These are phyloP conservation scores for Helicorthomorpha holstii DNA, from an alignment of 1,140 invertebrate species.

Conservation along the genomic window DNA sequence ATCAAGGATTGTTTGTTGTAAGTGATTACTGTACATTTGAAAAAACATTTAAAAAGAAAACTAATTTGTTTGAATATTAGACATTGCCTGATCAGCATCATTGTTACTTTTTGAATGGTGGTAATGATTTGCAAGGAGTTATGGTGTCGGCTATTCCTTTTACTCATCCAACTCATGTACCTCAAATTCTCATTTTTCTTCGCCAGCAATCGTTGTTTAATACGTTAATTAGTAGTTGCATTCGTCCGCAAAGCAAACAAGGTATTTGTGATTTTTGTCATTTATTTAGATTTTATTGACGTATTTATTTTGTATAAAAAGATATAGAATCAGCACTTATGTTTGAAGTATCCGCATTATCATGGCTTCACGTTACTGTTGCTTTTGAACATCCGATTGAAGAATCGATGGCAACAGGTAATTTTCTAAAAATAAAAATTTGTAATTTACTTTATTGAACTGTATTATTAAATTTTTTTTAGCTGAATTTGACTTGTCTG, in stretches of 20 bases:
- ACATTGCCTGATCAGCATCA: constrained; percentile 80
- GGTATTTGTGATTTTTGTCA: constrained; percentile 27
- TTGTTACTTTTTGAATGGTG: constrained; percentile 75
- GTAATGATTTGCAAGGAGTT: constrained; percentile 48
- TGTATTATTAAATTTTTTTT: constrained; percentile 12
- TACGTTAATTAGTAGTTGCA: constrained; percentile 66
- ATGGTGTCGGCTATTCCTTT: constrained; percentile 71
- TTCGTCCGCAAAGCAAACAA: constrained; percentile 50
- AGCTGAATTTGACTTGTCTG: constrained; percentile 70
- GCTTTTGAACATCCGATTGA: constrained; percentile 83
- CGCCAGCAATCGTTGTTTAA: constrained; percentile 86
- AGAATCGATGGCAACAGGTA: constrained; percentile 68
- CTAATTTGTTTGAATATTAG: constrained; percentile 30
- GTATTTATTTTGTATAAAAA: constrained; percentile 11
- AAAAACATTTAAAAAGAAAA: background rate
- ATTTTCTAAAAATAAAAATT: background rate
- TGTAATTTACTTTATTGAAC: too few species aligned
- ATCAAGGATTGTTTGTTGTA: constrained; percentile 59
- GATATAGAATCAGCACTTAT: constrained; percentile 65
- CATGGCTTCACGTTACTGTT: constrained; percentile 71
- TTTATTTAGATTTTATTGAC: background rate
- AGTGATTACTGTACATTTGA: constrained; percentile 20
- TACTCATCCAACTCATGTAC: constrained; percentile 83
- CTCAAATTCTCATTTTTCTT: constrained; percentile 62
- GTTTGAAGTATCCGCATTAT: constrained; percentile 77